Conservation (phyloP, 2,113 vertebrate genomes). For the Cariama cristata region DNA sequence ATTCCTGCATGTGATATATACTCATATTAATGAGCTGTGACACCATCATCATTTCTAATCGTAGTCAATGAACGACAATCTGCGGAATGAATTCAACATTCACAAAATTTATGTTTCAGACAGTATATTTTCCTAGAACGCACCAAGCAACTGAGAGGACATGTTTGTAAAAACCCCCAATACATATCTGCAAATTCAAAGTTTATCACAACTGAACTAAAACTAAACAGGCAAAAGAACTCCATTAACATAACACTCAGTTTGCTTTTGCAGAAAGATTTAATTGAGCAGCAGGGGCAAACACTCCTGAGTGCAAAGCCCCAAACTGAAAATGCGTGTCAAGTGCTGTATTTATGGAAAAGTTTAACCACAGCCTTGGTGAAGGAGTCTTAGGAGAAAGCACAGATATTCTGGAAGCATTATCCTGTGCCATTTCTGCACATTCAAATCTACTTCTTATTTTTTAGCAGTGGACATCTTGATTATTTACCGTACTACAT, state of each 20-base stretch:
- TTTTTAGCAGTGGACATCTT: background rate
- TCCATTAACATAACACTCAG: background rate
- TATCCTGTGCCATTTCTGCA: background rate
- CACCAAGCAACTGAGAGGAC: background rate
- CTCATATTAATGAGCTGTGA: background rate
- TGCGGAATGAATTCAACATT: background rate
- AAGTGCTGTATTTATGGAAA: background rate
- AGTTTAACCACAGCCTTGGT: background rate
- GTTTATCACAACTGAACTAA: background rate
- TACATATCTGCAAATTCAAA: background rate
- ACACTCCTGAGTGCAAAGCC: background rate
- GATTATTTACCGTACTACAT: background rate
- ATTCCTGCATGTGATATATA: background rate
- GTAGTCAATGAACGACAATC: background rate
- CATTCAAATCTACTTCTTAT: background rate
- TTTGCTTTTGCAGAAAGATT: background rate
- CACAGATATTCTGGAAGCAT: background rate
- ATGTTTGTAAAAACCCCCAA: background rate
- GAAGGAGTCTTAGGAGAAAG: background rate
- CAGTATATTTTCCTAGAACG: background rate
- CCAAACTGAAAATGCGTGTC: background rate
- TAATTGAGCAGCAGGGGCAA: background rate
- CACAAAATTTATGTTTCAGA: too few relatives aligned
- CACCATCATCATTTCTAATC: background rate
- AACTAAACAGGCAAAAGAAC: background rate